Percentiles rank a stretch among this genome's conserved stretches.
Conservation (phyloP, 2,888 invertebrate species). For the Pseudoips prasinana region DNA sequence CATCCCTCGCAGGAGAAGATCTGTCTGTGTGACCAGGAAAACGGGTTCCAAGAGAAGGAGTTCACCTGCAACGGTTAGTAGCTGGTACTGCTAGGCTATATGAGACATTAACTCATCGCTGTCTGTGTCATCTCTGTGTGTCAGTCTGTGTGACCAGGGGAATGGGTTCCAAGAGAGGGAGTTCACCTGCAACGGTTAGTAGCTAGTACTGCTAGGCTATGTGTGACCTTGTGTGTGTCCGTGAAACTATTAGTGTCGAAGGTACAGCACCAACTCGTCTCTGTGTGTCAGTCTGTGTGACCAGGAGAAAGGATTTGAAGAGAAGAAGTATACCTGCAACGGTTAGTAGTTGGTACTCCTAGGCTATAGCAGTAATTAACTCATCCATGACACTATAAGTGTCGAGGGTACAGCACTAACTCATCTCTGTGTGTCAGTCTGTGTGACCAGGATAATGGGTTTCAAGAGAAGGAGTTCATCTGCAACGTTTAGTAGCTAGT, state of each 20-base stretch:
- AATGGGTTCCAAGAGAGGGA: constrained; percentile 85
- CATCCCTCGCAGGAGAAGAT: constrained; percentile 69
- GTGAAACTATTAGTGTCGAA: too few species aligned
- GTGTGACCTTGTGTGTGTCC: too few species aligned
- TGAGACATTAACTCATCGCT: too few species aligned
- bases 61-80: constrained; percentile 83
- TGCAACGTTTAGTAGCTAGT: constrained; percentile 84
- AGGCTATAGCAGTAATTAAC: too few species aligned
- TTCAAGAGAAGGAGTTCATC: constrained; percentile 82
- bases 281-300: constrained; percentile 85
- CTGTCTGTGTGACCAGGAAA: constrained; percentile 83
- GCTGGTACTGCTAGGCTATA: too few species aligned
- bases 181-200: constrained; percentile 85
- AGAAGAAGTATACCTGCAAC: constrained; percentile 84
- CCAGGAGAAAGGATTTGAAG: constrained; percentile 82
- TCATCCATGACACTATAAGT: too few species aligned
- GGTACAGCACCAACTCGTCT: too few species aligned
- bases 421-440: too few species aligned
- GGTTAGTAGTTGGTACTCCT: too few species aligned
- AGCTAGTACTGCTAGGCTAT: too few species aligned
- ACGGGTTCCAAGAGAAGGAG: constrained; percentile 84
- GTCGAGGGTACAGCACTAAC: too few species aligned
- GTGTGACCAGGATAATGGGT: too few species aligned
- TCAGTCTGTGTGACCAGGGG: constrained; percentile 83
- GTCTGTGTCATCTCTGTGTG: background rate